Base-by-base conservation (phyloP, 30 jellyfish, hydroid and myxozoan species). In the Chrysaora quinquecirrha region DNA sequence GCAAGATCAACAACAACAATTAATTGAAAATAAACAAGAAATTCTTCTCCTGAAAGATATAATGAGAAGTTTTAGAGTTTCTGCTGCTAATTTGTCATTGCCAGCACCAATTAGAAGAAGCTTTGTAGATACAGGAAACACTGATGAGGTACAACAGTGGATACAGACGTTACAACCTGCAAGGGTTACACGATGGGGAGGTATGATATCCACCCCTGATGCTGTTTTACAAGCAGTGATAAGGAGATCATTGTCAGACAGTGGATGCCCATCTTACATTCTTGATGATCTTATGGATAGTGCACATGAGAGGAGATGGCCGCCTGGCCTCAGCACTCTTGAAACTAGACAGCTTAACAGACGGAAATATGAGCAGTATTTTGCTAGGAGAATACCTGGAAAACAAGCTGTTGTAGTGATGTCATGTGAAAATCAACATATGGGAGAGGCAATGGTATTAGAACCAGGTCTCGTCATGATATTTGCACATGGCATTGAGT, bases 191-290 rank as follows among this genome's bases (percentile, higher is more conserved):
- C 90, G 99, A 20, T 94, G 99, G 99, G 99, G 99, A 33, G 99
- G 99, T 3, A 94, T 94, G 99, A 94, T 94, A 14, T 94, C 99
- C 27, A 94, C 99, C 19, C 99, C 99, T 1, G 99, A 94, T 87
- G 97, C 96, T 50, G 99, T 94, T 10, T 61, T 94, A 25, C 99
- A 94, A 72, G 96, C 99, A 24, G 99, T 94, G 3, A 94, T 94
- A 25, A 81, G 99, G 32, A 78, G 97, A 10, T 94, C 99, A 18
- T 84, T 94, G 30, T 68, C 96, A 18, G 99, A 94, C 67, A 94
- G 99, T 76, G 99, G 99, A 0, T 94, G 99, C 43, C 99, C 99
- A 31, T 73, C 97, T 7, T 84, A 87, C 56, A 94, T 94, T 23
- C 50, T 94, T 12, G 99, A 94, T 82, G 97, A 87, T 48, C 75